Percentiles rank a stretch among this genome's conserved stretches.
Conservation (phyloP, 2,797 vertebrate genomes). For the Notamacropus eugenii region DNA sequence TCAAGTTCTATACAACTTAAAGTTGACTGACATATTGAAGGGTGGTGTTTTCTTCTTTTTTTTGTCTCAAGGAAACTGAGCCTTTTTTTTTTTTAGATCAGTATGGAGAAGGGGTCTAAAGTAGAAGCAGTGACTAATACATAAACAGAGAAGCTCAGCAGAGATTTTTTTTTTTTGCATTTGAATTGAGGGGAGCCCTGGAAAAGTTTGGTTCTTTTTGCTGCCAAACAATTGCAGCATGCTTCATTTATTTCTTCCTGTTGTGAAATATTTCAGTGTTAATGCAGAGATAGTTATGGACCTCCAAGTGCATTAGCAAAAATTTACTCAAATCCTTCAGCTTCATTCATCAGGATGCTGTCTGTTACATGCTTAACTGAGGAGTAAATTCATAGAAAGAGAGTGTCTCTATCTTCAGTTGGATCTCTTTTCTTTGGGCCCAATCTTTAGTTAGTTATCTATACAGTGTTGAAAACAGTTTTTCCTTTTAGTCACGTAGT, state of each 20-base stretch:
- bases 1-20: not conserved
- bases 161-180: not conserved
- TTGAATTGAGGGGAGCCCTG: not conserved
- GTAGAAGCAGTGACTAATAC: not conserved
- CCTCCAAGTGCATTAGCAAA: not conserved
- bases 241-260: not conserved
- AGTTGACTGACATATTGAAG: not conserved
- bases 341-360: not conserved
- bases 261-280: not conserved
- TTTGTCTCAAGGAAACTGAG: not conserved
- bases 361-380: not conserved
- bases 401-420: not conserved
- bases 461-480: not conserved
- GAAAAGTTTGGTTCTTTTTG: not conserved
- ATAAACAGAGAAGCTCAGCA: not conserved
- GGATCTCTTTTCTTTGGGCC: not conserved
- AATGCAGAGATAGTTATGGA: not conserved
- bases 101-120: not conserved
- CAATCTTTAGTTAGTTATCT: not conserved
- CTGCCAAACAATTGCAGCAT: not conserved
- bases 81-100: not conserved
- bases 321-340: not conserved
- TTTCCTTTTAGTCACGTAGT: not conserved
- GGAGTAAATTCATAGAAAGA: not conserved
- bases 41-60: not conserved